Evolutionary conservation across 2,797 vertebrate genomes (phyloP).

Genomic region (Alfaro cultratus): DNA sequence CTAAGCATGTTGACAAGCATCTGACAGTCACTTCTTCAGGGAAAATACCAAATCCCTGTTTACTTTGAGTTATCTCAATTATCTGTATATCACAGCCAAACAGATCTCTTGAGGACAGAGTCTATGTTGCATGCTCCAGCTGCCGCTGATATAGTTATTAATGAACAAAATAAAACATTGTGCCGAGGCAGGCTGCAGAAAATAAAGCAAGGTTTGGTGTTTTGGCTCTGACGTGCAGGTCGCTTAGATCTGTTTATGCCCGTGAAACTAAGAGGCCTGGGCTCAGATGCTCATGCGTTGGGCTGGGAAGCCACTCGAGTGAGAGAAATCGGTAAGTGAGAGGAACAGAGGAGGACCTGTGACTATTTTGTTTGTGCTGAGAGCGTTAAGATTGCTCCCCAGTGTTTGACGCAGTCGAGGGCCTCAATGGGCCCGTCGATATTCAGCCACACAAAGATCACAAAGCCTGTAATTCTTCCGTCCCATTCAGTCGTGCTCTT

Average conservation of each 20-base stretch:
- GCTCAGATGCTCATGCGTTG: constrained; percentile 87
- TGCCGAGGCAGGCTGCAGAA: constrained; percentile 7
- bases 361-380: constrained; percentile 89
- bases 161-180: constrained; percentile 40
- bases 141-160: constrained; percentile 32
- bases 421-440: constrained; percentile 62
- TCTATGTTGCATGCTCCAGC: constrained; percentile 26
- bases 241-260: constrained; percentile 78
- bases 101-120: constrained; percentile 40
- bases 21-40: constrained; percentile 45
- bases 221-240: constrained; percentile 21
- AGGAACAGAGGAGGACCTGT: constrained; percentile 82
- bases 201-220: constrained; percentile 31
- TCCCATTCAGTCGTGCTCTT: constrained; percentile 53
- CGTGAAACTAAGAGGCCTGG: constrained; percentile 81
- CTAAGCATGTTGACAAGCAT: constrained; percentile 38
- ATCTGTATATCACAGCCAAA: constrained; percentile 42
- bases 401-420: constrained; percentile 67
- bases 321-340: constrained; percentile 84
- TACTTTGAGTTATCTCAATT: constrained; percentile 55
- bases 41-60: constrained; percentile 51
- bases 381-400: constrained; percentile 82
- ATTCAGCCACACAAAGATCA: constrained; percentile 52
- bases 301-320: constrained; percentile 85
- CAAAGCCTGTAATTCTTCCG: constrained; percentile 45